Evolutionary conservation across 1,140 invertebrate genomes (phyloP).

Genomic region (Paracyclopina nana): DNA sequence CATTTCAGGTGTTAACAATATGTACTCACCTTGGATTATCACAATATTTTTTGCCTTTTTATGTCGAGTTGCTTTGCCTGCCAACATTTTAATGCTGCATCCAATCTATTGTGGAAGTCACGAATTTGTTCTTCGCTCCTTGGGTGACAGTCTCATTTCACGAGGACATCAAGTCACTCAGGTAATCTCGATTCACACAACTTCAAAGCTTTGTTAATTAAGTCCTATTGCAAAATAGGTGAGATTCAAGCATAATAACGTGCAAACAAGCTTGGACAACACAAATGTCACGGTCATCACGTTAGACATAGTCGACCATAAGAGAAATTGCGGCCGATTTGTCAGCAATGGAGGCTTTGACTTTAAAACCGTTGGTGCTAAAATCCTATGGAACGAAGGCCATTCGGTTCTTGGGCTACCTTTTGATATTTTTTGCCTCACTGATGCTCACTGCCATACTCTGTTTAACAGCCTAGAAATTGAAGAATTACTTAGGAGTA

Average conservation of each 20-base stretch:
- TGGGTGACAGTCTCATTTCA: conserved; percentile 19
- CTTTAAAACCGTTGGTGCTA: neutral
- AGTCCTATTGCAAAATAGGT: too few relatives aligned
- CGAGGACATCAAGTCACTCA: conserved; percentile 21
- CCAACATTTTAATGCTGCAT: conserved; percentile 20
- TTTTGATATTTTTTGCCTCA: neutral
- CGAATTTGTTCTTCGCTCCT: conserved; percentile 18
- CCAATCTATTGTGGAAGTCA: conserved; percentile 21
- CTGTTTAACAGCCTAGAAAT: neutral
- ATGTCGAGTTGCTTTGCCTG: neutral
- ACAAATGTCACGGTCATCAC: neutral
- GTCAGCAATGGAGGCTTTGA: neutral
- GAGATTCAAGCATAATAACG: neutral
- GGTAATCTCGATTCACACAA: too few relatives aligned
- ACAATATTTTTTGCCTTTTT: too few relatives aligned
- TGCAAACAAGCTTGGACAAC: neutral
- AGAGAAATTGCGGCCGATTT: neutral
- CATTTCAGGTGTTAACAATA: too few relatives aligned
- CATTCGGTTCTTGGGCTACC: neutral
- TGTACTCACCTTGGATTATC: too few relatives aligned
- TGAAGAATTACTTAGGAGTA: neutral
- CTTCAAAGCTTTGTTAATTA: too few relatives aligned
- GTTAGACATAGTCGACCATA: neutral
- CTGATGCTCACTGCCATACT: neutral
- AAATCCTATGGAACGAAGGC: neutral